These are phyloP conservation scores for Cistogaster globosa DNA, from an alignment of 2,888 invertebrate species.

Conservation along the genomic window DNA sequence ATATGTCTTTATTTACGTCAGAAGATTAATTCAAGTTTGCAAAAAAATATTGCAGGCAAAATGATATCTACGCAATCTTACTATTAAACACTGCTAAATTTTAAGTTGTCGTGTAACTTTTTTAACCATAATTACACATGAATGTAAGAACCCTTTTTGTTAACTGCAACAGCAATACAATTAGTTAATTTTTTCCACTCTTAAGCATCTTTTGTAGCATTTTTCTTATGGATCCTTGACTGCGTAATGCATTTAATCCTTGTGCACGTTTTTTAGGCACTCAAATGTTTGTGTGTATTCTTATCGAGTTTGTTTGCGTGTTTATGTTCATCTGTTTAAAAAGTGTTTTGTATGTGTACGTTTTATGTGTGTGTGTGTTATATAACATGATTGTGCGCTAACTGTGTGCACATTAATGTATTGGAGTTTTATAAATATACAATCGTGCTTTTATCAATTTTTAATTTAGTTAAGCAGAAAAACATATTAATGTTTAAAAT, in stretches of 20 bases:
- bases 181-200: slow-evolving; percentile 28
- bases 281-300: slow-evolving; percentile 23
- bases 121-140: slow-evolving; percentile 48
- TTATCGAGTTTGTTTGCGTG: neutral
- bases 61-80: slow-evolving; percentile 34
- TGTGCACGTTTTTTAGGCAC: slow-evolving; percentile 60
- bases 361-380: slow-evolving; percentile 16
- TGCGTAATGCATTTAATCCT: slow-evolving; percentile 67
- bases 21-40: no score
- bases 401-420: neutral
- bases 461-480: slow-evolving; percentile 35
- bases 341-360: slow-evolving; percentile 32
- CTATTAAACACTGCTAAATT: slow-evolving; percentile 19
- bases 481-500: slow-evolving; percentile 13
- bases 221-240: slow-evolving; percentile 61
- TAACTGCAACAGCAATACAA: slow-evolving; percentile 27
- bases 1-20: slow-evolving; percentile 53
- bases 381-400: neutral
- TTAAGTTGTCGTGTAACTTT: slow-evolving; percentile 36
- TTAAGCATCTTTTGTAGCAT: slow-evolving; percentile 35
- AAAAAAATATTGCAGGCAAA: slow-evolving; percentile 17
- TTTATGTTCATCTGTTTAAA: slow-evolving; percentile 9
- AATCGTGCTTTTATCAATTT: slow-evolving; percentile 21
- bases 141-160: slow-evolving; percentile 47
- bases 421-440: slow-evolving; percentile 32